Percentiles rank a stretch among this genome's conserved stretches.
These are phyloP conservation scores for Tuta absoluta DNA, from an alignment of 2,888 invertebrate genomes.

Conservation along the genomic window DNA sequence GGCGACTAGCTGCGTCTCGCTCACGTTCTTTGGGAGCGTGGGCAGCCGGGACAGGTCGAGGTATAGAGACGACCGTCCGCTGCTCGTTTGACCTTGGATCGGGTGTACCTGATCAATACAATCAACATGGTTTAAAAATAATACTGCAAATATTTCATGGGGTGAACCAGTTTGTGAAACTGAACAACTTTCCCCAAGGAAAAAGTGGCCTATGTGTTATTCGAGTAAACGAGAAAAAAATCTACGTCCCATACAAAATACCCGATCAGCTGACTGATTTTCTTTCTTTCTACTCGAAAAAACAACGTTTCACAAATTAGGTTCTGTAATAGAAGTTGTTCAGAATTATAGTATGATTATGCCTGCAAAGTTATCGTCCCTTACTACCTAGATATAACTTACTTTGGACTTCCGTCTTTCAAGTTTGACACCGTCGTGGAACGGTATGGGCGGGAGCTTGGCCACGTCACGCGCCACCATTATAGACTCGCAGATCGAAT, in stretches of 20 bases:
- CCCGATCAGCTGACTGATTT: no score
- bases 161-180: neutral
- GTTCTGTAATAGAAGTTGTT: no score
- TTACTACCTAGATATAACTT: slow-evolving; percentile 26
- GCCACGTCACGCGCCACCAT: slow-evolving; percentile 90
- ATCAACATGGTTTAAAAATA: neutral
- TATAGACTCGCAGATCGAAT: slow-evolving; percentile 93
- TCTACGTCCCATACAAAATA: no score
- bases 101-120: slow-evolving; percentile 62
- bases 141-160: neutral
- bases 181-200: neutral
- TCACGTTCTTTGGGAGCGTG: slow-evolving; percentile 88
- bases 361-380: no score
- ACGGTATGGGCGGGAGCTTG: slow-evolving; percentile 83
- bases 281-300: no score
- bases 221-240: no score
- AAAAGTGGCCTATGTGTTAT: no score
- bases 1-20: slow-evolving; percentile 93
- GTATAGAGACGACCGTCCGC: slow-evolving; percentile 80
- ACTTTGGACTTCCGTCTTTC: slow-evolving; percentile 85
- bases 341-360: no score
- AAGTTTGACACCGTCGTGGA: slow-evolving; percentile 85
- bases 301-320: no score
- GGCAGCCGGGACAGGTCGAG: slow-evolving; percentile 84
- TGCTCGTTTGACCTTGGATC: slow-evolving; percentile 51